Base-by-base conservation (phyloP, 2,888 invertebrate genomes). In the Lysandra bellargus region DNA sequence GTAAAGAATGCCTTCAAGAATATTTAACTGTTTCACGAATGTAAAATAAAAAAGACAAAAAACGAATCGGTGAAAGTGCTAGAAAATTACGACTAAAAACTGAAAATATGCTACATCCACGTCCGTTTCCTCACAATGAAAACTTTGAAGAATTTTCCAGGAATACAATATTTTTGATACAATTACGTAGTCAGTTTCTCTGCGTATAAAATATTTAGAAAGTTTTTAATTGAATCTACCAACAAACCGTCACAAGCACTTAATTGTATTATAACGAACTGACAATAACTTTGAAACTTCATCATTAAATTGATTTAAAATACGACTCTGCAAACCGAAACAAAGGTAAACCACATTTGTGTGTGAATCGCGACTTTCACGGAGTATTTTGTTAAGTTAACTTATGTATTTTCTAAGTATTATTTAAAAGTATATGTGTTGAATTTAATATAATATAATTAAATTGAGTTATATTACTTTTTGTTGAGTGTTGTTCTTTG, bases 231-330 rank as follows among this genome's bases (percentile, higher is more conserved):
- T 89, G 85, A 91, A 90, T 89, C 85, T 84, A 86, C 87, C 83
- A 81, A 86, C 85, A 87, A 89, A 89, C 88, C 88, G 86, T 87
- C 86, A 87, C 86, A 88, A 87, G 85, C 88, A 85, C 84, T 86
- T 87, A 88, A 91, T 90, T 89, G 87, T 87, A 85, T 89, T 88
- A 88, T 87, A 86, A 88, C 87, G 87, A 87, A 88, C 88, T 87
- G 84, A 82, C 87, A 87, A 88, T 88, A 91, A 88, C 88, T 89
- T 87, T 80, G 81, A 85, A 90, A 90, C 85, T 90, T 88, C 86
- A 87, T 88, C 85, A 89, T 89, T 89, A 87, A 89, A 89, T 89
- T 86, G 84, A 85, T 84, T 86, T 87, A 85, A 85, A 89, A 87
- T 85, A 84, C 86, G 86, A 87, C 86, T 84, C 84, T 82, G 80